Conservation (phyloP, 1,140 invertebrate genomes). For the Hermetia illucens region DNA sequence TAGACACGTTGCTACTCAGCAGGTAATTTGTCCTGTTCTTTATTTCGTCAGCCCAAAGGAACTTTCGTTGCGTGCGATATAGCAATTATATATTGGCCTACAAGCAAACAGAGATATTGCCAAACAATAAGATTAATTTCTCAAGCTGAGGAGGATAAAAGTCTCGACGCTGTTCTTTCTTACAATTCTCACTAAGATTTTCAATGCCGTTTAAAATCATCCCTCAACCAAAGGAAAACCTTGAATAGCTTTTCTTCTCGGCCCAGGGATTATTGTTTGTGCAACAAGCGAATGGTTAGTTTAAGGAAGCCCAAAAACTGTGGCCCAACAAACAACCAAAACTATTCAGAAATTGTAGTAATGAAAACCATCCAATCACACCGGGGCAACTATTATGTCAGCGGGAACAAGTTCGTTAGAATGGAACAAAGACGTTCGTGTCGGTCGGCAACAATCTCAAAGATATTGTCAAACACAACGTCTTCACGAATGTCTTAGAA, state of each 20-base stretch:
- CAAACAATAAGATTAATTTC: not conserved
- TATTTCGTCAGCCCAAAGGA: no score
- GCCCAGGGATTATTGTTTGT: not conserved
- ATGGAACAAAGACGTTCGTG: not conserved
- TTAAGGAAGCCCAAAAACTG: not conserved
- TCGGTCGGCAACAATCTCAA: no score
- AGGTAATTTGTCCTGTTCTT: no score
- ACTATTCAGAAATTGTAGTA: not conserved
- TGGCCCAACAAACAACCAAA: not conserved
- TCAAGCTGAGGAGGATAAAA: no score
- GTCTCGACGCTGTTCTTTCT: no score
- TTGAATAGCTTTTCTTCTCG: not conserved
- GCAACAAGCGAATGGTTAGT: constrained; percentile 1
- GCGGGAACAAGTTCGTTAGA: not conserved
- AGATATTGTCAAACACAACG: no score
- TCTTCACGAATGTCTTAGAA: not conserved
- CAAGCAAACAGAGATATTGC: not conserved
- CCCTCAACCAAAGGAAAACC: not conserved
- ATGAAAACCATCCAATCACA: no score
- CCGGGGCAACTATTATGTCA: not conserved
- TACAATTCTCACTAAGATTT: no score
- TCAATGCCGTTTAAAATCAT: not conserved
- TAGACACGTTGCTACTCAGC: no score
- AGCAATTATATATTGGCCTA: no score
- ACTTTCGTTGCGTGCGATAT: no score